Percentiles rank a stretch among this genome's conserved stretches.
Evolutionary conservation across 2,113 vertebrate species (phyloP).

Genomic region (Tetrao urogallus): DNA sequence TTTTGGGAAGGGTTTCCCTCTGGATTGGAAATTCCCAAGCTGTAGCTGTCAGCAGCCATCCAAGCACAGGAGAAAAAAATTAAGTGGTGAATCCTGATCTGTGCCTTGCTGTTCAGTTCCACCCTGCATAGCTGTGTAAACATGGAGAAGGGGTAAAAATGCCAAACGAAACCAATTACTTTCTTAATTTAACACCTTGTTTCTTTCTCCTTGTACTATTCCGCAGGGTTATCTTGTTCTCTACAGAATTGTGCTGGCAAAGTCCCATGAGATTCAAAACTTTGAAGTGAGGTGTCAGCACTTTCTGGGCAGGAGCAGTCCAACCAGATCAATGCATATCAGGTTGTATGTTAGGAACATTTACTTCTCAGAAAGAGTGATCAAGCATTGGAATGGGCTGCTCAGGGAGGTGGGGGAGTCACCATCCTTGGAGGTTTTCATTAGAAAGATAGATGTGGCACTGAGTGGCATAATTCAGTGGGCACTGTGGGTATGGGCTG

Average conservation of each 20-base stretch:
- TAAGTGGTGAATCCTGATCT: neutral
- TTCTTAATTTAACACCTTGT: neutral
- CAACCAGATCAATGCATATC: neutral
- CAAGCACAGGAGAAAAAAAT: neutral
- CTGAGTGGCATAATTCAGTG: too few species aligned
- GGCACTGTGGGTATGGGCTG: too few species aligned
- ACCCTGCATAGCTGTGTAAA: neutral
- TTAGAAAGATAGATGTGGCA: too few species aligned
- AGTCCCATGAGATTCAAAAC: neutral
- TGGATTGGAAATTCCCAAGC: neutral
- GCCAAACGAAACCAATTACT: neutral
- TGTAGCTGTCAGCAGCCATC: neutral
- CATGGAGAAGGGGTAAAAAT: neutral
- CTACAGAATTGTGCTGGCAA: neutral
- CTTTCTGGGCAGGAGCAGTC: neutral
- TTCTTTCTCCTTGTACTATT: neutral
- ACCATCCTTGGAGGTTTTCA: too few species aligned
- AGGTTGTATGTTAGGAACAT: too few species aligned
- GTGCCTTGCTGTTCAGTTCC: neutral
- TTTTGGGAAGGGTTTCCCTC: neutral
- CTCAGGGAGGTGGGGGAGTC: too few species aligned
- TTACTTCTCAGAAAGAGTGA: too few species aligned
- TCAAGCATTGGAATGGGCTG: too few species aligned
- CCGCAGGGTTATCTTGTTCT: neutral
- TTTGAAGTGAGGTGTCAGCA: neutral